These are phyloP conservation scores for Elachura formosa DNA, from an alignment of 2,113 vertebrate species.

Conservation along the genomic window DNA sequence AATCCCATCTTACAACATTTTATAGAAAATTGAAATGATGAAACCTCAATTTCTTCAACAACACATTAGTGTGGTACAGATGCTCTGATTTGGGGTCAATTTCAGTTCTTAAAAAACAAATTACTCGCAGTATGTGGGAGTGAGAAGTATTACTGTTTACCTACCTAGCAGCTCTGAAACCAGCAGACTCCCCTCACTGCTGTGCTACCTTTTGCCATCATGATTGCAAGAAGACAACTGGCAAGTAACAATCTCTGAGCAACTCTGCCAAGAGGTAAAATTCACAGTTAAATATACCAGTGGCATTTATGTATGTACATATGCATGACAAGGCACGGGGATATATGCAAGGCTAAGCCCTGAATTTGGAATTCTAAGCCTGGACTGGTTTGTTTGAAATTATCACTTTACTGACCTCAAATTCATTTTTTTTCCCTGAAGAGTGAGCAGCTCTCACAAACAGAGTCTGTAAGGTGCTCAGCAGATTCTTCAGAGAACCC, in stretches of 20 bases:
- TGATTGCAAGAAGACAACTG: background rate
- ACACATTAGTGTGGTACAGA: background rate
- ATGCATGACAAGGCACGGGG: background rate
- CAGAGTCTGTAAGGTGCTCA: background rate
- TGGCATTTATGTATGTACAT: background rate
- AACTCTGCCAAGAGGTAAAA: background rate
- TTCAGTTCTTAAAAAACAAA: conserved; percentile 33
- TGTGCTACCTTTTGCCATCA: background rate
- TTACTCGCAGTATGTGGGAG: conserved; percentile 24
- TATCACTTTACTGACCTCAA: background rate
- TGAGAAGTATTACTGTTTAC: background rate
- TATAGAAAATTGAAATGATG: background rate
- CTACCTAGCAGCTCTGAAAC: background rate
- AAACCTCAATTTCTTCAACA: background rate
- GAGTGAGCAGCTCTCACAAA: background rate
- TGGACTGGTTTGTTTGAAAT: background rate
- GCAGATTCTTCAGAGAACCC: background rate
- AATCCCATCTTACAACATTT: background rate
- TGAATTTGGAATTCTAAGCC: background rate
- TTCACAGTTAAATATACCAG: background rate
- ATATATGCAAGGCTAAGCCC: background rate
- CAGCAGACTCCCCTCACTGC: background rate
- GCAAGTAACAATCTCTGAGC: background rate
- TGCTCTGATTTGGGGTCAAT: conserved; percentile 6
- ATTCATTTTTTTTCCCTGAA: background rate